Base-by-base conservation (phyloP, 2,888 invertebrate genomes). In the Dendrolimus houi region DNA sequence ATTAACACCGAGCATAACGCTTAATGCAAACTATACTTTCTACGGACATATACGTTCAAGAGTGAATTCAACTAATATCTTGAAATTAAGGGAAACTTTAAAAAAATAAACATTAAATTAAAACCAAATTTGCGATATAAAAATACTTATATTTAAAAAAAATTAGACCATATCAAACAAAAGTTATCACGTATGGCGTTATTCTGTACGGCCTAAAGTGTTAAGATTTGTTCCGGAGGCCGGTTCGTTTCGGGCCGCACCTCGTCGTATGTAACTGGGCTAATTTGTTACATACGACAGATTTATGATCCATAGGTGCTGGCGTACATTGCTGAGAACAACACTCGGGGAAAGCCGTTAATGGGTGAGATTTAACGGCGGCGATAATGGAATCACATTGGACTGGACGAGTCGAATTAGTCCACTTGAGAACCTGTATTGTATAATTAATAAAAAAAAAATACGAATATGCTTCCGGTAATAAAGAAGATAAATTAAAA, bases 211-310 rank as follows among this genome's bases (percentile, higher is more conserved):
- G 9, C 47, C 6, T 29, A 47, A 2, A 47, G 47, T 47, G 47
- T 56, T n/a, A 60, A 64, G 66, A 83, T 86, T 85, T 76, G 81
- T 84, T 80, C 72, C 71, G 74, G 67, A 56, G 42, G 60, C 47
- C 47, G 66, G 83, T 86, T 85, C 75, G 81, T 84, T 80, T 72
- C 71, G 74, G 40, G 40, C 53, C 55, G 55, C 55, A 55, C 54
- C 57, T 29, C 57, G 58, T 52, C 42, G 54, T 54, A 54, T 53
- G 56, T 55, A 59, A 59, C 53, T 73, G 70, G 74, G 69, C 69
- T 77, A 77, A 78, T 81, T 79, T 78, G 74, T 77, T 70, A 69
- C 66, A 67, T 77, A 71, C 68, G 78, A 83, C 81, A 83, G 83
- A 84, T 83, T 85, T 85, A 85, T 79, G 75, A 72, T 62, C 60